Conservation (phyloP, 2,797 vertebrate genomes). For the Tauraco hartlaubi region DNA sequence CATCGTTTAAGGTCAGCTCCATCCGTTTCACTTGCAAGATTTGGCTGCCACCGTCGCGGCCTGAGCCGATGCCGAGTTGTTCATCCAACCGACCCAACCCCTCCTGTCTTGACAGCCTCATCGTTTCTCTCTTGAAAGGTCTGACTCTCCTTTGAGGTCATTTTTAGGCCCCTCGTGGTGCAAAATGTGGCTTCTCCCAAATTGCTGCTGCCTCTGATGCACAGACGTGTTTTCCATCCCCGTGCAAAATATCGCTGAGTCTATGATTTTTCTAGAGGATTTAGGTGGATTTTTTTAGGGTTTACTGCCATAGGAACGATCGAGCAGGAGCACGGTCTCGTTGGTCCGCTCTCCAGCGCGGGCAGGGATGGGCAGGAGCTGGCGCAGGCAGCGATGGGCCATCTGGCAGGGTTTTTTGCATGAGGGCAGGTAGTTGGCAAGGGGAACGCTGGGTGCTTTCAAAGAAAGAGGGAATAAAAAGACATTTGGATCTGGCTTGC, state of each 20-base stretch:
- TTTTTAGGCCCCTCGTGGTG: background rate
- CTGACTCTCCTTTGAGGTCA: background rate
- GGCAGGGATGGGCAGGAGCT: background rate
- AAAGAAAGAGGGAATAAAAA: background rate
- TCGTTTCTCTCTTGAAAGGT: background rate
- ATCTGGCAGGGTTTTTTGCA: background rate
- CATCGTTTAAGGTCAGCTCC: background rate
- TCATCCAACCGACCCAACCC: background rate
- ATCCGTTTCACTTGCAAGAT: background rate
- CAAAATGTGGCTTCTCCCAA: background rate
- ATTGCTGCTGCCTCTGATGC: rapidly evolving
- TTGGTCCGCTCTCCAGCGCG: rapidly evolving
- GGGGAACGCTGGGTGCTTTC: background rate
- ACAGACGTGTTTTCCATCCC: rapidly evolving
- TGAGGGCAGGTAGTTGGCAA: background rate
- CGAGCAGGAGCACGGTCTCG: rapidly evolving
- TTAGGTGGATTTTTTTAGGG: background rate
- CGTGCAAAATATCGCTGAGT: rapidly evolving
- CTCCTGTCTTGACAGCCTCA: rapidly evolving
- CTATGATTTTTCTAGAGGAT: background rate
- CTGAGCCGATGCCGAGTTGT: background rate
- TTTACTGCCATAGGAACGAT: background rate
- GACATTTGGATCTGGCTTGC: rapidly evolving
- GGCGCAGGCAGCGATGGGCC: background rate
- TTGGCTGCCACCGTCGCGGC: background rate